Evolutionary conservation across 2,888 invertebrate genomes (phyloP), one percentile per base, ranked within the genome.

Genomic region (Timema cristinae): DNA sequence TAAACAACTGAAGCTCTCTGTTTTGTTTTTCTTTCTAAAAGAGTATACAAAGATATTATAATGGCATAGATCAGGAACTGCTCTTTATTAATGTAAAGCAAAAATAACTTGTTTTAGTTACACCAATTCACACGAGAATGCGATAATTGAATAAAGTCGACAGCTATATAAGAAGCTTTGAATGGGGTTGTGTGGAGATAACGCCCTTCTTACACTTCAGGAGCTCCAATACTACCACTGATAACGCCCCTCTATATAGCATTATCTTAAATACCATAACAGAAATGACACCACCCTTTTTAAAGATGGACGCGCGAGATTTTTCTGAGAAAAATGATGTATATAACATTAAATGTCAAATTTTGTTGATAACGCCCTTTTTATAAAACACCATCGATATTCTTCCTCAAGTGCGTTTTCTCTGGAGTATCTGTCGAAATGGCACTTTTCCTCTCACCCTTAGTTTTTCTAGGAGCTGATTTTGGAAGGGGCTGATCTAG

Each of bases 331-430:
- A n/a, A 7, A 56, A 11, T 16, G 13, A 32, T 32, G 32, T 32
- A 32, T 32, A 32, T 32, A 32, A 32, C 32, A 32, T 32, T 16
- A 56, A 11, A 56, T 56, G 7, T 7, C 16, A n/a, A 13, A 7
- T 56, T 56, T 56, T 56, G 56, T 11, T 56, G 56, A 56, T 56
- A 56, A 56, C 56, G 56, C 56, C 56, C 56, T 56, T 56, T 32
- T 56, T 56, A 16, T 7, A 11, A 56, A 56, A 11, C 56, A 56
- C n/a, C n/a, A n/a, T n/a, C n/a, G n/a, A n/a, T n/a, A n/a, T n/a
- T n/a, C n/a, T n/a, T n/a, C n/a, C n/a, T n/a, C n/a, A n/a, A n/a
- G n/a, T n/a, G n/a, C n/a, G n/a, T n/a, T n/a, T n/a, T n/a, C n/a
- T n/a, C n/a, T n/a, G n/a, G n/a, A n/a, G n/a, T n/a, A n/a, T n/a